These are phyloP conservation scores for Galleria mellonella DNA, from an alignment of 1,140 invertebrate species.

Conservation along the genomic window DNA sequence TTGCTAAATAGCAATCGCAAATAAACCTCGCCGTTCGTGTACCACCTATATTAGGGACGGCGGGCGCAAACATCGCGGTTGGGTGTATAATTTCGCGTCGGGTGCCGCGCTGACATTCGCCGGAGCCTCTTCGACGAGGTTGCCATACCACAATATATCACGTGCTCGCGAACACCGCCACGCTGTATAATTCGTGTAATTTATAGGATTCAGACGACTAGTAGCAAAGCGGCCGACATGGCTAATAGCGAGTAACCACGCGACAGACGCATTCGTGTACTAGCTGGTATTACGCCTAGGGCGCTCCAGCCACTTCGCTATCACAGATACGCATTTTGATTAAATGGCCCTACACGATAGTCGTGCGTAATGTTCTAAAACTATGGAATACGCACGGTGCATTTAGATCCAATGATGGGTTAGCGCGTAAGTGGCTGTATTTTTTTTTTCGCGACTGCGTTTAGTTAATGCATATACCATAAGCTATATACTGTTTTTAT, in stretches of 20 bases:
- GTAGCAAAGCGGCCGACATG: constrained; percentile 38
- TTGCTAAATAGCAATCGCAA: constrained; percentile 66
- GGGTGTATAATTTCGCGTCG: constrained; percentile 61
- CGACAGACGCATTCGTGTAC: constrained; percentile 44
- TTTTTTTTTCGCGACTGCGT: too few relatives aligned
- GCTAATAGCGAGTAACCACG: constrained; percentile 63
- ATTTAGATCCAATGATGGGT: too few relatives aligned
- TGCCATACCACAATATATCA: constrained; percentile 67
- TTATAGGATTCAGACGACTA: constrained; percentile 52
- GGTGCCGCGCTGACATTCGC: constrained; percentile 53
- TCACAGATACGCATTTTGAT: constrained; percentile 19
- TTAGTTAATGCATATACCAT: too few relatives aligned
- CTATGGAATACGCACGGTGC: too few relatives aligned
- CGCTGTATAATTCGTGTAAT: constrained; percentile 69
- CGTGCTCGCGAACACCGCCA: constrained; percentile 42
- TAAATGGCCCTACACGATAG: constrained; percentile 25
- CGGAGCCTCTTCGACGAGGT: constrained; percentile 25
- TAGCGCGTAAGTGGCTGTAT: too few relatives aligned
- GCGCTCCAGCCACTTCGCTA: constrained; percentile 5
- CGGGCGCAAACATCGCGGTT: constrained; percentile 42
- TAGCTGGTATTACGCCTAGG: neutral
- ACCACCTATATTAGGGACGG: constrained; percentile 43
- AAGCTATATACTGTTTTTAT: too few relatives aligned
- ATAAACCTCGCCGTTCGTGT: constrained; percentile 32
- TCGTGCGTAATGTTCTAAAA: constrained; percentile 7